Percentiles rank a stretch among this genome's conserved stretches.
phyloP scores from a whole-genome alignment of 2,797 vertebrate species.

The Rhyacichthys aspro region DNA sequence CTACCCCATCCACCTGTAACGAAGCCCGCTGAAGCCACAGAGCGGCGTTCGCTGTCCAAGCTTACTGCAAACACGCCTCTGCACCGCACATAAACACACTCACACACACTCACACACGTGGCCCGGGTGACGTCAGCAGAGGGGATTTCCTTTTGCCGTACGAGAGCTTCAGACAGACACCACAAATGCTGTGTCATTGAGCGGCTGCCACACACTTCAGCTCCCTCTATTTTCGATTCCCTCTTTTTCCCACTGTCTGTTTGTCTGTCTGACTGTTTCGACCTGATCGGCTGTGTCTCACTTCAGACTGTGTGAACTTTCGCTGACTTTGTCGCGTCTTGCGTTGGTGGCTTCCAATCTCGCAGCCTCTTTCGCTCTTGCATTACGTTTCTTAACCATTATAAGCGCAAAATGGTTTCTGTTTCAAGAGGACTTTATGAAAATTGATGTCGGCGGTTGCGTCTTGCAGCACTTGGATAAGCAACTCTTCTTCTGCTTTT shows the following conservation, averaged over 20 bases:
- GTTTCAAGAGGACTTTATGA: neutral
- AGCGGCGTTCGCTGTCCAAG: conserved; percentile 39
- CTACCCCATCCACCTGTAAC: conserved; percentile 33
- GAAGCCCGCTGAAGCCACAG: conserved; percentile 20
- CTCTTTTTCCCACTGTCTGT: conserved; percentile 23
- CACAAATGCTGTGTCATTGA: conserved; percentile 79
- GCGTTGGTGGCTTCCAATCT: conserved; percentile 7
- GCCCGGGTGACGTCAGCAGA: conserved; percentile 73
- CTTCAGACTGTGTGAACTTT: conserved; percentile 53
- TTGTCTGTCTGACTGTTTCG: conserved; percentile 27
- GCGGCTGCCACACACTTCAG: conserved; percentile 59
- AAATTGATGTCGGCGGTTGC: neutral
- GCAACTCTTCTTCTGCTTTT: conserved; percentile 5
- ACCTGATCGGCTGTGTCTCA: conserved; percentile 15
- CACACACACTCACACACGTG: conserved; percentile 60
- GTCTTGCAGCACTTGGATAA: neutral
- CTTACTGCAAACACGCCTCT: conserved; percentile 54
- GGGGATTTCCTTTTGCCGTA: conserved; percentile 78
- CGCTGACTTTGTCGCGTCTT: conserved; percentile 36
- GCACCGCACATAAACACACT: conserved; percentile 53
- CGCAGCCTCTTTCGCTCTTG: conserved; percentile 2
- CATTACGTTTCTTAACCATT: neutral
- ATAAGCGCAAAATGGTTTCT: conserved; percentile 2
- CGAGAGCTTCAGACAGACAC: conserved; percentile 66
- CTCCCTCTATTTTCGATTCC: conserved; percentile 48